phyloP scores from a whole-genome alignment of 2,888 invertebrate genomes.

The Amiota communis region DNA sequence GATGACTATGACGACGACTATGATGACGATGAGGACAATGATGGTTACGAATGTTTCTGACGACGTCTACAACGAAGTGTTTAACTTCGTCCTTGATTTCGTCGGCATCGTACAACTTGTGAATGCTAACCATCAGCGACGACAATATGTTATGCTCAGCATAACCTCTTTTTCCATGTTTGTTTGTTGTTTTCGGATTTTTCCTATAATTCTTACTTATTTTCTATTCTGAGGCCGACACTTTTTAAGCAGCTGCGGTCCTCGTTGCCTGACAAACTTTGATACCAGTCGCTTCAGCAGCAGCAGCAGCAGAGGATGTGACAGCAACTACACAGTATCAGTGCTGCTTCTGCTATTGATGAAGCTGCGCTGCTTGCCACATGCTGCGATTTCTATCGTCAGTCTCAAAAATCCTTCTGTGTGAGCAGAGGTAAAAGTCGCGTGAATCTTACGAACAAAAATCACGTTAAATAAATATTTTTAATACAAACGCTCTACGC shows the following conservation, averaged over 20 bases:
- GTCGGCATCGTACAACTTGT: conserved; percentile 36
- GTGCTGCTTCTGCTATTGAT: conserved; percentile 25
- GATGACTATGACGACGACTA: conserved; percentile 13
- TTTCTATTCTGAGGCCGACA: no score
- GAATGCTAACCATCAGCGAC: conserved; percentile 40
- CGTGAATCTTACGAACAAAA: conserved; percentile 41
- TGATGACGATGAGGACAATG: conserved; percentile 15
- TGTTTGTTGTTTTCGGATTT: conserved; percentile 26
- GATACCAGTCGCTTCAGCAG: background rate
- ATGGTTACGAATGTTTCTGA: background rate
- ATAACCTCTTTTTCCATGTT: background rate
- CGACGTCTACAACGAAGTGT: conserved; percentile 51
- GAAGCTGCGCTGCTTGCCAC: conserved; percentile 39
- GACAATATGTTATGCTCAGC: conserved; percentile 59
- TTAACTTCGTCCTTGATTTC: conserved; percentile 65
- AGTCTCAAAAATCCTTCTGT: conserved; percentile 65
- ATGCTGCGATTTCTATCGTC: conserved; percentile 49
- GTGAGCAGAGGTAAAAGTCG: conserved; percentile 54
- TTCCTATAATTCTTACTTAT: background rate
- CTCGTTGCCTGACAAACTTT: background rate
- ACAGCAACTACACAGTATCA: background rate
- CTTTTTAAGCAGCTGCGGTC: no score
- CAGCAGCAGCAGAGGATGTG: conserved; percentile 14
- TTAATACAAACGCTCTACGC: conserved; percentile 40
- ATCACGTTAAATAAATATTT: no score